Base-by-base conservation (phyloP, 2,888 invertebrate species). In the Pantelozetes paolii region DNA sequence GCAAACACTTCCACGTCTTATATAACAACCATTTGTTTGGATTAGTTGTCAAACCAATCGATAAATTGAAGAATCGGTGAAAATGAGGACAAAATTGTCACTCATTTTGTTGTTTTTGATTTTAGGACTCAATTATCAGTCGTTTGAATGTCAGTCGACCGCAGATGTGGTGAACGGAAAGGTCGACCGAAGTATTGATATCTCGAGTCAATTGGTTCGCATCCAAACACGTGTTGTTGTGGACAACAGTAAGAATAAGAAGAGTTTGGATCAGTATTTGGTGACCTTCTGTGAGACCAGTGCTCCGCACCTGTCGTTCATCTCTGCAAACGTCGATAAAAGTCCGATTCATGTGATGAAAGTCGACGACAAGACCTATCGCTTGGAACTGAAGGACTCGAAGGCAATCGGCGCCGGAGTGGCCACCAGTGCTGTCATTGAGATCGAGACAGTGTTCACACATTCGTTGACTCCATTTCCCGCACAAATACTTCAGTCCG, bases 151-250 rank as follows among this genome's bases (percentile, higher is more conserved):
- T n/a, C 64, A 64, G 20, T 23, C 42, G 23, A 70, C 32, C 26
- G 69, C 28, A 26, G 69, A 57, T 59, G 64, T 85, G 18, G 80
- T 83, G 1, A 81, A 83, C 75, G 80, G 81, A 82, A 91, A 91
- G 85, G 90, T 91, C 26, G 94, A 94, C 77, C 86, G 94, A 81
- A 88, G 88, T 71, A 87, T 97, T 79, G 95, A 97, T 83, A 84
- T 95, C 77, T 87, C 91, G 8, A 89, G 92, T 9, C 96, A 96
- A 83, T 86, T 97, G 75, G 92, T 92, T 2, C 94, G 92, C 85
- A 88, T 92, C 72, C 85, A 87, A 18, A 85, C 88, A 42, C 89
- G 90, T 83, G 86, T 96, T 80, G 89, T 90, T 78, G 82, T 94
- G 78, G 91, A 94, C 84, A 94, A 96, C 82, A 86, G 86, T 79